These are phyloP conservation scores for Lithodes maja DNA, from an alignment of 2,888 invertebrate species.

Conservation along the genomic window DNA sequence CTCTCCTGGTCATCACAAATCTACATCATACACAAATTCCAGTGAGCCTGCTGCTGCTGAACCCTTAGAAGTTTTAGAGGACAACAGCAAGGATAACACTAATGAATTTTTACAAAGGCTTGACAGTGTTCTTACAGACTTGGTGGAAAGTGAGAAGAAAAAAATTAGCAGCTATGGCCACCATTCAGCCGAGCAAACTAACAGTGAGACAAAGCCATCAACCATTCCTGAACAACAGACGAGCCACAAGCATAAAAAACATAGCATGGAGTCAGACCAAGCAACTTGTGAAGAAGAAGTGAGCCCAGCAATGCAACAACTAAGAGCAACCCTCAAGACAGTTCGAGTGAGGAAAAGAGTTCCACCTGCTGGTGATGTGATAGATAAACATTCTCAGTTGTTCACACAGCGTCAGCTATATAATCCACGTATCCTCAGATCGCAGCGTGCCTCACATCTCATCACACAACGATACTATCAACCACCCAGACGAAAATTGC, in stretches of 20 bases:
- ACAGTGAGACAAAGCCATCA: not conserved
- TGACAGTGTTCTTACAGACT: conserved; percentile 51
- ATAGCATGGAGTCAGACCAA: conserved; percentile 12
- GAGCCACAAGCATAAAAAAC: conserved; percentile 21
- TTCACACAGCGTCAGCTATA: conserved; percentile 48
- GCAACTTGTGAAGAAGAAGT: not conserved
- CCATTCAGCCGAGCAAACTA: not conserved
- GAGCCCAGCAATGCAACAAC: conserved; percentile 47
- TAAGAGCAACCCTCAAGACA: conserved; percentile 41
- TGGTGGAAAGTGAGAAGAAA: conserved; percentile 55
- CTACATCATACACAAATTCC: not conserved
- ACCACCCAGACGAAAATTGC: conserved; percentile 42
- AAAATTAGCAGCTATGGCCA: conserved; percentile 52
- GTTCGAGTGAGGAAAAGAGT: conserved; percentile 43
- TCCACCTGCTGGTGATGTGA: conserved; percentile 30
- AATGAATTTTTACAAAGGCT: conserved; percentile 45
- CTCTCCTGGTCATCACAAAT: not conserved
- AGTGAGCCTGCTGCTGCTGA: conserved; percentile 7
- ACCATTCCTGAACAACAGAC: not conserved
- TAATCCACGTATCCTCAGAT: conserved; percentile 54
- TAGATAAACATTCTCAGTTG: conserved; percentile 40
- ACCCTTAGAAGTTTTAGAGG: conserved; percentile 4
- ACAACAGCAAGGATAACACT: conserved; percentile 42
- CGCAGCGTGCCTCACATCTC: conserved; percentile 47
- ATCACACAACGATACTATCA: conserved; percentile 49